phyloP scores from a whole-genome alignment of 2,113 vertebrate species.

The Halcyon senegalensis region DNA sequence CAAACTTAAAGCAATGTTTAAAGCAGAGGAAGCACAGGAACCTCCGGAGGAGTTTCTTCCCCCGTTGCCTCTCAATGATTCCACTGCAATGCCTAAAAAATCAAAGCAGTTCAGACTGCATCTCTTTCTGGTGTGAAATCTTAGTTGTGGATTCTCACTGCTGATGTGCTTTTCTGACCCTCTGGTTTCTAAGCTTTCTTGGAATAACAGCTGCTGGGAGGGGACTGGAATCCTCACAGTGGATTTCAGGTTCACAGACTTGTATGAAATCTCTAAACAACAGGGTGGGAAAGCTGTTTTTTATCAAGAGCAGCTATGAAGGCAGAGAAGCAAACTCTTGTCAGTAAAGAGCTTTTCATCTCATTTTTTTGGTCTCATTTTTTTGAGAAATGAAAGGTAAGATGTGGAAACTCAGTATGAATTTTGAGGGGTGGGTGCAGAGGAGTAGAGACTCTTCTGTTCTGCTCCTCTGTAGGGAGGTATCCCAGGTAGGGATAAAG shows the following conservation, averaged over 20 bases:
- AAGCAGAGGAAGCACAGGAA: not conserved
- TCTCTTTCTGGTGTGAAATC: conserved; percentile 56
- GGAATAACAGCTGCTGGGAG: not conserved
- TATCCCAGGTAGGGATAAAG: not conserved
- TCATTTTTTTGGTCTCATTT: not conserved
- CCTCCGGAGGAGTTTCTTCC: not conserved
- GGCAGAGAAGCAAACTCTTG: not conserved
- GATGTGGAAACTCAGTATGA: not conserved
- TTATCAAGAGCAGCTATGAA: conserved; percentile 18
- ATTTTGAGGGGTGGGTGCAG: not conserved
- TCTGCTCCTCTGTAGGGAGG: accelerated
- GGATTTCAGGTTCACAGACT: conserved; percentile 11
- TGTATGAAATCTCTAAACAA: conserved; percentile 24
- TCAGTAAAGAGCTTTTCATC: conserved; percentile 5
- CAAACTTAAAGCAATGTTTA: conserved; percentile 10
- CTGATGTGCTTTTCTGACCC: conserved; percentile 56
- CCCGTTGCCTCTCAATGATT: not conserved
- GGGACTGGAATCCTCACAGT: not conserved
- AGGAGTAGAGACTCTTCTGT: not conserved
- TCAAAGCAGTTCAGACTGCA: conserved; percentile 22
- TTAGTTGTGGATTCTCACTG: conserved; percentile 32
- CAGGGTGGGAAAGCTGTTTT: conserved; percentile 7
- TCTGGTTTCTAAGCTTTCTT: conserved; percentile 40
- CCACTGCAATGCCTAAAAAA: conserved; percentile 45
- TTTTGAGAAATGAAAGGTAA: not conserved